Conservation (phyloP, 2,797 vertebrate species). For the Chrosomus eos region DNA sequence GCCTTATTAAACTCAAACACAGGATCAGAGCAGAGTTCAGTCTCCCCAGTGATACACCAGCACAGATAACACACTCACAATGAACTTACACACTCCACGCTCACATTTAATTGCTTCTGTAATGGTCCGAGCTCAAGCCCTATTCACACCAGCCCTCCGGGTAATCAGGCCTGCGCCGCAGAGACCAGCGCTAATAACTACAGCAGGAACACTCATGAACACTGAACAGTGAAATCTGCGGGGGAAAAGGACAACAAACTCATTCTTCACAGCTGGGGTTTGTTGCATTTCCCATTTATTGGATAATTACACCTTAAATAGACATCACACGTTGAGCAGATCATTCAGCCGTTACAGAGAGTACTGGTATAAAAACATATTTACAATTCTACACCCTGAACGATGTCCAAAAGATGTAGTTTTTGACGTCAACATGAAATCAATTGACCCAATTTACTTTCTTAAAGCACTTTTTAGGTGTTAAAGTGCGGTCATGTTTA, state of each 20-base stretch:
- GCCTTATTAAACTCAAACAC: constrained; percentile 76
- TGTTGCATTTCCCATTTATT: constrained; percentile 55
- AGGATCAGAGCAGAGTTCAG: constrained; percentile 78
- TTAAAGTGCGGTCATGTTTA: background rate
- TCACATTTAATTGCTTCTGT: constrained; percentile 84
- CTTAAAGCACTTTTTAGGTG: constrained; percentile 1
- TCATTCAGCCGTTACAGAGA: constrained; percentile 64
- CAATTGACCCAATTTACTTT: background rate
- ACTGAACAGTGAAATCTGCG: constrained; percentile 25
- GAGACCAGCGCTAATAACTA: constrained; percentile 64
- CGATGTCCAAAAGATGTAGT: background rate
- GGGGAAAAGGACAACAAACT: constrained; percentile 3
- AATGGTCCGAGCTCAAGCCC: constrained; percentile 80
- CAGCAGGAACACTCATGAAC: constrained; percentile 48
- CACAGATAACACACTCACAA: constrained; percentile 75
- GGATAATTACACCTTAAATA: constrained; percentile 67
- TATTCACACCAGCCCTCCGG: constrained; percentile 77
- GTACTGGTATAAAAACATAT: constrained; percentile 61
- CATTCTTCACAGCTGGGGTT: constrained; percentile 50
- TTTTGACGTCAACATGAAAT: background rate
- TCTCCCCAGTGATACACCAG: constrained; percentile 73
- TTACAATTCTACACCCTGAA: constrained; percentile 55
- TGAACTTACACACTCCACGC: constrained; percentile 58
- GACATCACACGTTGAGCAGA: constrained; percentile 63
- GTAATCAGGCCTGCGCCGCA: constrained; percentile 79